Conservation (phyloP, 2,888 invertebrate genomes). For the Agrochola circellaris region DNA sequence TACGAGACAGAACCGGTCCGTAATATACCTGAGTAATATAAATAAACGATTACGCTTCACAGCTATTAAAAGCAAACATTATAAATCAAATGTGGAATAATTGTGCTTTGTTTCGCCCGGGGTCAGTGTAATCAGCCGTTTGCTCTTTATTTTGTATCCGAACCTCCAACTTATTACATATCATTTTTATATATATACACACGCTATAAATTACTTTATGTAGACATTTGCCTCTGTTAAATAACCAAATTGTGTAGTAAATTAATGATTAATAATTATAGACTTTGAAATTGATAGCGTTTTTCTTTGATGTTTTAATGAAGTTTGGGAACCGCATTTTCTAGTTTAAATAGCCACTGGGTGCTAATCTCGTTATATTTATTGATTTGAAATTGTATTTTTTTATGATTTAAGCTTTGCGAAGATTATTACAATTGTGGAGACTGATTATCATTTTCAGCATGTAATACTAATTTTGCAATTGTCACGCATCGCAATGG, state of each 20-base stretch:
- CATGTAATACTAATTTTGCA: not conserved
- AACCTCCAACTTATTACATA: conserved; percentile 72
- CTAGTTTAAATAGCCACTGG: conserved; percentile 56
- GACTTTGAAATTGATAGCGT: conserved; percentile 61
- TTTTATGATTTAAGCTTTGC: conserved; percentile 20
- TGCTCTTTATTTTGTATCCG: conserved; percentile 79
- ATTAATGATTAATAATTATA: conserved; percentile 68
- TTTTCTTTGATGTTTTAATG: conserved; percentile 66
- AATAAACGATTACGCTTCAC: conserved; percentile 81
- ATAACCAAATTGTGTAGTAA: conserved; percentile 63
- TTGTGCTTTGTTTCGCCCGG: conserved; percentile 87
- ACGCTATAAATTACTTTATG: conserved; percentile 62
- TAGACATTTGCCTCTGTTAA: conserved; percentile 66
- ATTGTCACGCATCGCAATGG: not conserved
- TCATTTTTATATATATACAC: conserved; percentile 67
- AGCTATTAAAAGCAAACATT: conserved; percentile 85
- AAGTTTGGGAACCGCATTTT: conserved; percentile 49
- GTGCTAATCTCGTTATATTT: conserved; percentile 49
- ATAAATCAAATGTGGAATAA: conserved; percentile 86
- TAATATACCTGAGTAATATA: conserved; percentile 74
- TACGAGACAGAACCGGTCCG: conserved; percentile 56
- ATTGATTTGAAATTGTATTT: conserved; percentile 35
- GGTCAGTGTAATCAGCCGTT: conserved; percentile 86
- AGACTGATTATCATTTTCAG: not conserved
- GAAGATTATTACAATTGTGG: not conserved